Evolutionary conservation across 2,888 invertebrate species (phyloP).

Genomic region (Baronia brevicornis): DNA sequence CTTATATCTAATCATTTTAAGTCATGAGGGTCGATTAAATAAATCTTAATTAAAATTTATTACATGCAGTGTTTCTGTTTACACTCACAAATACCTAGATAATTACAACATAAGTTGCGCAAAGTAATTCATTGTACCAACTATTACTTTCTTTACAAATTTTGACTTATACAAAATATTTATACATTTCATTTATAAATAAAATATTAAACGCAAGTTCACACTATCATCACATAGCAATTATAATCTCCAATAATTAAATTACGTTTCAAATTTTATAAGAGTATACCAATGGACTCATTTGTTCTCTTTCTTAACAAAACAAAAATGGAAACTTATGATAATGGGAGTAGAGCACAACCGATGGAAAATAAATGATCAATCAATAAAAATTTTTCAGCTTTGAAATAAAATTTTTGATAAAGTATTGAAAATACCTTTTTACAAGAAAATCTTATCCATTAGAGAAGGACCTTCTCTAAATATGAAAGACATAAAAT

Average conservation of each 20-base stretch:
- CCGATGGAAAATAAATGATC: conserved; percentile 12
- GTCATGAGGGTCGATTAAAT: conserved; percentile 70
- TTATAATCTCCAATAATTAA: conserved; percentile 36
- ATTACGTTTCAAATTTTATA: conserved; percentile 28
- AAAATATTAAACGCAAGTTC: conserved; percentile 24
- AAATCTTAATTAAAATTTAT: conserved; percentile 62
- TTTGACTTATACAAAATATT: conserved; percentile 22
- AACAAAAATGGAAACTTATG: conserved; percentile 31
- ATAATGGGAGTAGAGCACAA: conserved; percentile 16
- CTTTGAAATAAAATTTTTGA: no score
- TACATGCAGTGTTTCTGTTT: conserved; percentile 54
- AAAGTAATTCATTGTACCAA: conserved; percentile 57
- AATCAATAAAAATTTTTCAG: conserved; percentile 4
- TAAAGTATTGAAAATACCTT: no score
- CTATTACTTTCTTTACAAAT: conserved; percentile 30
- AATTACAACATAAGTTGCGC: conserved; percentile 43
- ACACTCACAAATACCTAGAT: conserved; percentile 47
- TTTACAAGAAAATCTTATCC: no score
- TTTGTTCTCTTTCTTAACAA: conserved; percentile 46
- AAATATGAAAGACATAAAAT: no score
- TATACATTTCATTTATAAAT: conserved; percentile 25
- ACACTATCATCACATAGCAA: conserved; percentile 25
- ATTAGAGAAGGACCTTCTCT: no score
- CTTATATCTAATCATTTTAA: conserved; percentile 66
- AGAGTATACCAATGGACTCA: conserved; percentile 34